A percentile compares a stretch with the other conserved stretches of the same genome.
phyloP scores from a whole-genome alignment of 2,888 invertebrate genomes.

The Halictus quadricinctus region DNA sequence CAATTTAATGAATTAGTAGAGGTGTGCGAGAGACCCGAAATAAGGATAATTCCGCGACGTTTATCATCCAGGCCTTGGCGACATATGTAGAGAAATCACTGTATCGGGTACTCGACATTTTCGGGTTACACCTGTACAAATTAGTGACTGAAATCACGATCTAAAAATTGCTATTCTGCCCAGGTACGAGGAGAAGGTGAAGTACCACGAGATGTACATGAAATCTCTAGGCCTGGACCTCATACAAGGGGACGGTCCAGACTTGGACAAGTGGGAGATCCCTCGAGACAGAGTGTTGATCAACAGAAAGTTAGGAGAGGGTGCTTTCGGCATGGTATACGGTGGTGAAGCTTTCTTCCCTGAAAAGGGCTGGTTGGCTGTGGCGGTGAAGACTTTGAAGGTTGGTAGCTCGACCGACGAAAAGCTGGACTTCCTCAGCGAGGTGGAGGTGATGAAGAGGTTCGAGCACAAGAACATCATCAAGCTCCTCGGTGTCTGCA shows the following conservation, averaged over 20 bases:
- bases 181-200: constrained; percentile 88
- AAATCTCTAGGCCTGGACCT: constrained; percentile 88
- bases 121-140: neutral
- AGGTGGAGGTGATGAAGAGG: constrained; percentile 97
- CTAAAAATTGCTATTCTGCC: accelerated
- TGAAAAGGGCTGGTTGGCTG: constrained; percentile 90
- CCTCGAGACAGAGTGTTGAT: constrained; percentile 92
- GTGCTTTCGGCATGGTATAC: constrained; percentile 96
- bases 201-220: constrained; percentile 87
- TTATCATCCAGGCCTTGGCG: no score
- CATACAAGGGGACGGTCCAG: constrained; percentile 82
- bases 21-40: no score
- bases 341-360: constrained; percentile 92
- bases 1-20: no score
- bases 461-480: constrained; percentile 96
- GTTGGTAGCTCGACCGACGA: constrained; percentile 92
- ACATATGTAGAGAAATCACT: no score
- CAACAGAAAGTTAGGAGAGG: constrained; percentile 93
- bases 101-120: no score
- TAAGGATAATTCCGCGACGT: no score
- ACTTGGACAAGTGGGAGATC: constrained; percentile 94
- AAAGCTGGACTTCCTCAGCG: constrained; percentile 94
- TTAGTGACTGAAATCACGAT: neutral
- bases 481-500: constrained; percentile 92
- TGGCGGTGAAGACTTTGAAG: constrained; percentile 95